Evolutionary conservation across 2,113 vertebrate genomes (phyloP).

Genomic region (Spermophilus dauricus): DNA sequence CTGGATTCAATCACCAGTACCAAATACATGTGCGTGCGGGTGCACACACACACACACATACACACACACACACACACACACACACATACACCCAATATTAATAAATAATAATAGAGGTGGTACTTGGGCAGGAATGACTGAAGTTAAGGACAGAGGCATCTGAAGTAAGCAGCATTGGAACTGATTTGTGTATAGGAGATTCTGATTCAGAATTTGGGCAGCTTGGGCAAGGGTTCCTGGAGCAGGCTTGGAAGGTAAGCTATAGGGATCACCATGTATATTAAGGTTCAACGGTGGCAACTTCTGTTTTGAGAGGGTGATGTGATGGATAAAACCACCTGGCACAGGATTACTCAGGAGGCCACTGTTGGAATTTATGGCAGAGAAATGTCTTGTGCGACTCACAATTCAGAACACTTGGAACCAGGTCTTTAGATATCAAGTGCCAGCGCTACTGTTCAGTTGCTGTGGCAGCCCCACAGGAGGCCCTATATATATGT

Average conservation of each 20-base stretch:
- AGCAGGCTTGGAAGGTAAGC: background rate
- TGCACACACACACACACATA: too few relatives aligned
- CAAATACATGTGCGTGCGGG: background rate
- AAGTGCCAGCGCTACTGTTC: background rate
- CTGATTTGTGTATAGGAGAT: too few relatives aligned
- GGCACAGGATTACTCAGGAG: rapidly evolving
- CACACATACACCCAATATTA: background rate
- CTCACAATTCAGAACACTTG: background rate
- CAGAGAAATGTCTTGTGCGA: background rate
- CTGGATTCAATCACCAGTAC: background rate
- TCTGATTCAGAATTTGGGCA: background rate
- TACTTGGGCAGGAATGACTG: background rate
- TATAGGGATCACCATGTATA: background rate
- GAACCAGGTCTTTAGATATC: background rate
- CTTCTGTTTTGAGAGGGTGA: background rate
- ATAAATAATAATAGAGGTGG: background rate
- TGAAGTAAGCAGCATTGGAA: background rate
- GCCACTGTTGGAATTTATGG: background rate
- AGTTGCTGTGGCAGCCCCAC: background rate
- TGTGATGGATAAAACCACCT: background rate
- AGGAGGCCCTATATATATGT: background rate
- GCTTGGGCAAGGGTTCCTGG: background rate
- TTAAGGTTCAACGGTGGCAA: background rate
- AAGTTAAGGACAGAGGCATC: background rate
- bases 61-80: too few relatives aligned